These are phyloP conservation scores for Hyles euphorbiae DNA, from an alignment of 1,140 invertebrate species.

Conservation along the genomic window DNA sequence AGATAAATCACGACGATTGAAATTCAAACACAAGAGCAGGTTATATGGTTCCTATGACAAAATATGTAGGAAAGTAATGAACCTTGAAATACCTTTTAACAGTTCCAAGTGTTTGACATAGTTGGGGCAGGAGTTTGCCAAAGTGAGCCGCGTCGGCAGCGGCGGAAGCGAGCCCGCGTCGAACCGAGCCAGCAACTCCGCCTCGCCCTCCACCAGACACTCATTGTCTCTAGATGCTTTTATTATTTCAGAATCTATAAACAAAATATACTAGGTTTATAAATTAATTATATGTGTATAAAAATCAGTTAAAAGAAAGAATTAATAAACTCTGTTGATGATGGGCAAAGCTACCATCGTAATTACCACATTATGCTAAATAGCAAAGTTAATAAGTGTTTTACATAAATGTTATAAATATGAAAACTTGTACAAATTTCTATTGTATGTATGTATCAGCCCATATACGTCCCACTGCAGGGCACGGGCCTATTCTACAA, in stretches of 20 bases:
- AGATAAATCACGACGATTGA: no score
- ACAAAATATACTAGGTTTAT: neutral
- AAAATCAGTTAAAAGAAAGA: no score
- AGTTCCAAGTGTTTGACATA: slow-evolving; percentile 39
- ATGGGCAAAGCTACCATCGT: no score
- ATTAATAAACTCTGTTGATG: no score
- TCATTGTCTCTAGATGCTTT: neutral
- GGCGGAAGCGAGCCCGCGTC: slow-evolving; percentile 8
- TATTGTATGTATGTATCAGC: no score
- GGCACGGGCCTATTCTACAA: no score
- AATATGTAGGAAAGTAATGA: neutral
- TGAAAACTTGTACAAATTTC: no score
- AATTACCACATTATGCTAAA: no score
- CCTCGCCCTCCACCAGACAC: slow-evolving; percentile 26
- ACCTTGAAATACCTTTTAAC: slow-evolving; percentile 30
- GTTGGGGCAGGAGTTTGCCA: slow-evolving; percentile 25
- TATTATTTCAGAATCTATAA: slow-evolving; percentile 1
- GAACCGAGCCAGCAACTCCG: slow-evolving; percentile 35
- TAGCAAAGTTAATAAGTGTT: no score
- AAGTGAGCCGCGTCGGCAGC: slow-evolving; percentile 28
- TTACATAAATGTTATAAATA: no score
- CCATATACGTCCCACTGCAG: no score
- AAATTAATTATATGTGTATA: no score
- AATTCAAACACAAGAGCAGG: neutral
- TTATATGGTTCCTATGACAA: neutral